Base-by-base conservation (phyloP, 2,797 vertebrate species). In the Borostomias antarcticus region DNA sequence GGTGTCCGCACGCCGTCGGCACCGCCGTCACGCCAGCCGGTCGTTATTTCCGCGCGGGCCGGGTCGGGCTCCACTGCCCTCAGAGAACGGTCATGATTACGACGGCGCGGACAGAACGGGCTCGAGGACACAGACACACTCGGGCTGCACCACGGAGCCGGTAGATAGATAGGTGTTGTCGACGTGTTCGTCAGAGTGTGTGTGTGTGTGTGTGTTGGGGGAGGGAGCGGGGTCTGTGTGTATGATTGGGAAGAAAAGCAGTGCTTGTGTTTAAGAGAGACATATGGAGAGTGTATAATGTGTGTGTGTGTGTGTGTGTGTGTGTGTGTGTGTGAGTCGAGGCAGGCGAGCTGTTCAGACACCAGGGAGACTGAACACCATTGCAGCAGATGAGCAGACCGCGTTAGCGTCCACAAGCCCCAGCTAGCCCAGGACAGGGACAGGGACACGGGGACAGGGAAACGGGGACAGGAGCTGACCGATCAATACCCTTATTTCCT, bases 71-170 rank as follows among this genome's bases (percentile, higher is more conserved):
- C 79, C 79, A 69, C 66, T 75, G 88, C 83, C 73, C 76, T 28
- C 35, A 70, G 83, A 88, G 87, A 90, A 89, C 85, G 77, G 77
- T 80, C 72, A 81, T 79, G 80, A 83, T 75, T 78, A 79, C 64
- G 73, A 58, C 79, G 69, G 51, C 60, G 78, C 65, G 66, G 73
- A 75, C 54, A 53, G 68, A 85, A 81, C 52, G 66, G 70, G 66
- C 61, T 69, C 66, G 25, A 4, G 51, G 9, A 43, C 70, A n/a
- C 58, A 65, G 3, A 45, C 45, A 60, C 84, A 80, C 78, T 69
- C 82, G 82, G 84, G 73, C 52, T 61, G 62, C 21, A 59, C 19
- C 10, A 61, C 30, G 29, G 32, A 40, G 32, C 48, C 37, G 62
- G 26, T n/a, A 21, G 23, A 56, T 32, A 58, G 62, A 37, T 62